Conservation (phyloP, 2,888 invertebrate species). For the Epinotia brunnichana region DNA sequence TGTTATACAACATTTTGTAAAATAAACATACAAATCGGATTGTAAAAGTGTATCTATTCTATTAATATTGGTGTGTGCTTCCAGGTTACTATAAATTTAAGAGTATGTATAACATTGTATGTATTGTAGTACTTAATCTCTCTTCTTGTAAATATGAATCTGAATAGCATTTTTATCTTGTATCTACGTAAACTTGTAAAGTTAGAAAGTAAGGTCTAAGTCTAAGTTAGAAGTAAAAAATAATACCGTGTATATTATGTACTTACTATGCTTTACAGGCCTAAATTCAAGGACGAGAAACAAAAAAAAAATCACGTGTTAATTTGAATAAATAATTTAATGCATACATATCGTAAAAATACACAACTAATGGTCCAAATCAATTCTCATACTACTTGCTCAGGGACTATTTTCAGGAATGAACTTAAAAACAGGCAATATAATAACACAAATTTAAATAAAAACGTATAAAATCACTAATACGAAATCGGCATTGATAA, state of each 20-base stretch:
- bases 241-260: background rate
- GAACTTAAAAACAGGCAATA: too few relatives aligned
- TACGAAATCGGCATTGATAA: too few relatives aligned
- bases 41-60: constrained; percentile 50
- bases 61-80: constrained; percentile 80
- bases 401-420: too few relatives aligned
- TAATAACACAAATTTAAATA: too few relatives aligned
- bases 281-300: constrained; percentile 6
- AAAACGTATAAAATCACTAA: too few relatives aligned
- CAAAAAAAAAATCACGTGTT: background rate
- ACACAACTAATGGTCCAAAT: too few relatives aligned
- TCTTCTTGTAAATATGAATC: constrained; percentile 72
- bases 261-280: constrained; percentile 19
- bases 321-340: too few relatives aligned
- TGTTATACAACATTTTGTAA: constrained; percentile 44
- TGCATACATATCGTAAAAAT: too few relatives aligned
- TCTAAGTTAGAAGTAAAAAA: constrained; percentile 6
- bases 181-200: constrained; percentile 53
- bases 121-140: constrained; percentile 50
- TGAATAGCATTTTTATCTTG: constrained; percentile 78
- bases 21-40: constrained; percentile 43
- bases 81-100: constrained; percentile 75
- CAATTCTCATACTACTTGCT: too few relatives aligned
- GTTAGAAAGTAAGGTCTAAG: constrained; percentile 27
- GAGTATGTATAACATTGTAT: constrained; percentile 48